A percentile compares a stretch with the other conserved stretches of the same genome.
These are phyloP conservation scores for Drosophila trapezifrons DNA, from an alignment of 1,140 invertebrate species.

Conservation along the genomic window DNA sequence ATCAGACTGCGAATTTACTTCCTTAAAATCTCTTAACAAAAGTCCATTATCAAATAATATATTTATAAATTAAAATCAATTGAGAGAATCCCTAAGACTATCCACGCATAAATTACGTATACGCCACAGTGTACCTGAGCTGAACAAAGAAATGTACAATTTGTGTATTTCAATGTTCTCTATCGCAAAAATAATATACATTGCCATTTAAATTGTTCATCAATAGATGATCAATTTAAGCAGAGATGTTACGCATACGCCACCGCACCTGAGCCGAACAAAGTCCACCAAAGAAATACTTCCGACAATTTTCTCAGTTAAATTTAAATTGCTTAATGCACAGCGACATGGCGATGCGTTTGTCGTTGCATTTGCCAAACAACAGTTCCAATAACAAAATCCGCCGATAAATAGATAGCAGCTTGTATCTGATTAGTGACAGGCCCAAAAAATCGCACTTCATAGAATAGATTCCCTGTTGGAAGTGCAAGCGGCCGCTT, in stretches of 20 bases:
- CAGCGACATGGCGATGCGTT: constrained; percentile 36
- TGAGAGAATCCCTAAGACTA: no score
- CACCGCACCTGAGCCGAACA: constrained; percentile 28
- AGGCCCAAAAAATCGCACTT: constrained; percentile 2
- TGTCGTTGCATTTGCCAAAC: constrained; percentile 57
- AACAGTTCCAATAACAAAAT: constrained; percentile 9
- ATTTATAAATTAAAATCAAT: neutral
- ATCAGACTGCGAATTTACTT: no score
- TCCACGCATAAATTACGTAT: constrained; percentile 1
- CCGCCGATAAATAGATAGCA: constrained; percentile 26
- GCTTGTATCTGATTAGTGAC: constrained; percentile 7
- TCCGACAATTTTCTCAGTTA: constrained; percentile 38
- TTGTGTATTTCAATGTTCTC: neutral
- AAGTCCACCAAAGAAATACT: constrained; percentile 46
- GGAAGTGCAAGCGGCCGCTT: constrained; percentile 31
- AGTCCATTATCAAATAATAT: neutral
- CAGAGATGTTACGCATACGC: constrained; percentile 65
- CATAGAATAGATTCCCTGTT: constrained; percentile 19
- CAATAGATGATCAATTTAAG: constrained; percentile 10
- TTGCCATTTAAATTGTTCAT: neutral
- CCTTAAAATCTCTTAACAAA: neutral
- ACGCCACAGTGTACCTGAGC: neutral
- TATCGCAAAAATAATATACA: neutral
- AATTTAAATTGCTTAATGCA: constrained; percentile 44
- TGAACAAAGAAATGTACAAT: neutral